Base-by-base conservation (phyloP, 2,113 vertebrate species). In the Elaphurus davidianus region DNA sequence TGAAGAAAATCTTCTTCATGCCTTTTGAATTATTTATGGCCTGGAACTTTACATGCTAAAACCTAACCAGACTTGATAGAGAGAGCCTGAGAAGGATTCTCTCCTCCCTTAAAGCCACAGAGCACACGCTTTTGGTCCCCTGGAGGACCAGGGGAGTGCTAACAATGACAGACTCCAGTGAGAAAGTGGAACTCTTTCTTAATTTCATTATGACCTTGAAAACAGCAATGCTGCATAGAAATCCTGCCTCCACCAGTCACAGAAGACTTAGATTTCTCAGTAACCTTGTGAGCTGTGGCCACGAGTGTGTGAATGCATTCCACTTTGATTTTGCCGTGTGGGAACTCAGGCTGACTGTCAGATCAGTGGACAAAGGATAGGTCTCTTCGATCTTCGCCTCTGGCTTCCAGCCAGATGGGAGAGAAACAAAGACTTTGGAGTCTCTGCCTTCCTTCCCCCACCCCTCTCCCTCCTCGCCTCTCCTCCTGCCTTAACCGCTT, bases 21-120 rank as follows among this genome's bases (percentile, higher is more conserved):
- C 95, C 98, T 98, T 97, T 98, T 99, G 99, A 99, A 99, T 99
- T 99, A 99, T 99, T 99, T 99, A 99, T 99, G 98, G 96, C 98
- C 93, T 98, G 97, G 97, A 98, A 98, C 97, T 96, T 98, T 98
- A 98, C 92, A 94, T 83, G 91, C 96, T 36, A 30, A 55, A 96
- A 97, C 97, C n/a, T 2, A 97, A 94, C 93, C 86, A 95, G 97
- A 97, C 95, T 27, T 95, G 98, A 97, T 97, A 1, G 13, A 97
- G 2, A 10, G n/a, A 67, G 88, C 85, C 93, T 88, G 91, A 52
- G 64, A 95, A 97, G 94, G 91, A 76, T 81, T 88, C 52, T 96
- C 79, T 90, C 54, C 91, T 85, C 0, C 1, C 6, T 87, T 97
- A 96, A 23, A 55, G 97, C 60, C 96, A 87, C 90, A 87, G 96